Evolutionary conservation across 2,113 vertebrate genomes (phyloP).

Genomic region (Aythya baeri): DNA sequence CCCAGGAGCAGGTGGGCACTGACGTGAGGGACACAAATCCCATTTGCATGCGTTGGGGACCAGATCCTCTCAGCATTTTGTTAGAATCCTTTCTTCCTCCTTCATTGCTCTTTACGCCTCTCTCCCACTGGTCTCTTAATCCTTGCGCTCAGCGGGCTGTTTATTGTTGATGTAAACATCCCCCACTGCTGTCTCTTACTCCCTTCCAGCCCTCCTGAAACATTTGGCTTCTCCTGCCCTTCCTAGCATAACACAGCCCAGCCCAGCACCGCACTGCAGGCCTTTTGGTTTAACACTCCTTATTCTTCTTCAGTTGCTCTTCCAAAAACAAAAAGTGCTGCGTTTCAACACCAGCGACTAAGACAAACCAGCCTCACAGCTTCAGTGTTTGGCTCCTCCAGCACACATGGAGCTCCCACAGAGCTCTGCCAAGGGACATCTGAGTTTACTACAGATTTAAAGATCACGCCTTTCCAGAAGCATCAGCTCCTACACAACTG

Average conservation of each 20-base stretch:
- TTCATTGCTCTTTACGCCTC: neutral
- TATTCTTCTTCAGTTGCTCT: neutral
- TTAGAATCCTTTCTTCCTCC: neutral
- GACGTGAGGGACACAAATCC: neutral
- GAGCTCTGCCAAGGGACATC: neutral
- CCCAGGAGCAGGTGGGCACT: neutral
- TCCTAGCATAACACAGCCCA: neutral
- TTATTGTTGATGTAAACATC: neutral
- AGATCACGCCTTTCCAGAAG: neutral
- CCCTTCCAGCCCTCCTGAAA: neutral
- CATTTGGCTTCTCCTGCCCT: neutral
- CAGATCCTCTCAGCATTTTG: neutral
- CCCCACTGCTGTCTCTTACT: neutral
- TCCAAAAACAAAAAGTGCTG: neutral
- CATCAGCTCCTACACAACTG: neutral
- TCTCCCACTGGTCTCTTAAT: constrained; percentile 27
- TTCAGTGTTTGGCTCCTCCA: neutral
- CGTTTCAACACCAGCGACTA: neutral
- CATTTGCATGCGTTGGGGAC: neutral
- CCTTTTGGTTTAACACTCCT: neutral
- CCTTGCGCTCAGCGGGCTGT: neutral
- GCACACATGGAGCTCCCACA: neutral
- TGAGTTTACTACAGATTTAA: neutral
- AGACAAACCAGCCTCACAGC: neutral
- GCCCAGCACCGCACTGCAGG: neutral